These are phyloP conservation scores for Chondrilla cf. caribensis DNA, from an alignment of 37 sponge, comb jelly and placozoan species.

Conservation along the genomic window DNA sequence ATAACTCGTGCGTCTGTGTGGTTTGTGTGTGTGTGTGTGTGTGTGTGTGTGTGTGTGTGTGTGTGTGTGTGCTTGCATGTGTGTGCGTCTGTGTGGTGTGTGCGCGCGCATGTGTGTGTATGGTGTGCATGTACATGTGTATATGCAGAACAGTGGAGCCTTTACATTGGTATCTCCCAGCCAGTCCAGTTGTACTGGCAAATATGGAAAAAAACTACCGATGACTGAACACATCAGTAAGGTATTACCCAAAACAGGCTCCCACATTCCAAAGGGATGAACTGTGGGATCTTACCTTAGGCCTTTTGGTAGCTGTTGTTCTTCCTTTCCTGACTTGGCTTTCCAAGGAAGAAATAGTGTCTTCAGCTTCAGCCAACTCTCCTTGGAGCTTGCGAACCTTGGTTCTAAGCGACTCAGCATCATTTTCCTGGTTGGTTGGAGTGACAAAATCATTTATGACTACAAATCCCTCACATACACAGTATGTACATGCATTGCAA, in stretches of 20 bases:
- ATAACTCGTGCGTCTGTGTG: neutral
- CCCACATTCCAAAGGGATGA: neutral
- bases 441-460: neutral
- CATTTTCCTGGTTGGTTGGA: slow-evolving; percentile 37
- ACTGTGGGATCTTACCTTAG: neutral
- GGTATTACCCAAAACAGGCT: too few relatives aligned
- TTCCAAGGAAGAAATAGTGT: slow-evolving; percentile 59
- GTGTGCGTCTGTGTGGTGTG: too few relatives aligned
- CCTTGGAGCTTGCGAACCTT: slow-evolving; percentile 63
- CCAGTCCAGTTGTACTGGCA: too few relatives aligned
- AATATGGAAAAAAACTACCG: too few relatives aligned
- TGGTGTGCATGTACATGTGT: too few relatives aligned
- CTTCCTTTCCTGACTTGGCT: slow-evolving; percentile 59
- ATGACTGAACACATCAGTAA: too few relatives aligned
- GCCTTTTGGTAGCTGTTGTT: neutral
- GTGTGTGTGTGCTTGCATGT: too few relatives aligned
- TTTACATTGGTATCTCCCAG: too few relatives aligned
- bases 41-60: neutral
- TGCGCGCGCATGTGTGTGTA: too few relatives aligned
- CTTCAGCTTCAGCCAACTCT: slow-evolving; percentile 80
- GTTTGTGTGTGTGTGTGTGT: neutral
- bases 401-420: slow-evolving; percentile 59
- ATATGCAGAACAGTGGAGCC: too few relatives aligned
- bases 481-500: too few relatives aligned
- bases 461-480: too few relatives aligned